Evolutionary conservation across 2,113 vertebrate genomes (phyloP).

Genomic region (Lagopus muta): DNA sequence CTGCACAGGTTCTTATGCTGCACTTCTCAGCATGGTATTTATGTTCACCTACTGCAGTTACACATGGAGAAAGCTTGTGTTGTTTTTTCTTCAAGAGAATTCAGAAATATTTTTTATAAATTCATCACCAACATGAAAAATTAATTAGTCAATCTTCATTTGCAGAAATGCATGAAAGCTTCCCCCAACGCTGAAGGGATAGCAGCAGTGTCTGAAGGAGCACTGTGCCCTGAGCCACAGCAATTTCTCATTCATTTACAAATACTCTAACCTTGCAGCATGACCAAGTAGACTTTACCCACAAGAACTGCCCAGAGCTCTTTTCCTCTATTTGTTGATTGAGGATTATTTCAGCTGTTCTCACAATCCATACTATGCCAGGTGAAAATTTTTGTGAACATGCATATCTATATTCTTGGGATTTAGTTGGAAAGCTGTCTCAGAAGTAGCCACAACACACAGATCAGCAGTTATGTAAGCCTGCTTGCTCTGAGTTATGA

Average conservation of each 20-base stretch:
- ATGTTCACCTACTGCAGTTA: neutral
- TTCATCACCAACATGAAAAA: neutral
- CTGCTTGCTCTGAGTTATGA: neutral
- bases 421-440: neutral
- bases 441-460: neutral
- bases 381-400: neutral
- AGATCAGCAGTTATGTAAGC: neutral
- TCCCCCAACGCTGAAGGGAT: neutral
- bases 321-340: neutral
- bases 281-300: neutral
- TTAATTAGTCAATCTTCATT: neutral
- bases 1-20: neutral
- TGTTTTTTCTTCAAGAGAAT: neutral
- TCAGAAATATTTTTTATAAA: neutral
- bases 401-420: neutral
- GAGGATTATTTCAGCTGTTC: neutral
- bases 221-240: neutral
- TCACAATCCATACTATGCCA: neutral
- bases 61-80: rapidly evolving
- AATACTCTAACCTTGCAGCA: neutral
- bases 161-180: neutral
- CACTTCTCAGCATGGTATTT: neutral
- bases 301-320: neutral
- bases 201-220: neutral
- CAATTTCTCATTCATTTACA: neutral